Conservation (phyloP, 2,113 vertebrate species). For the Grammomys surdaster region DNA sequence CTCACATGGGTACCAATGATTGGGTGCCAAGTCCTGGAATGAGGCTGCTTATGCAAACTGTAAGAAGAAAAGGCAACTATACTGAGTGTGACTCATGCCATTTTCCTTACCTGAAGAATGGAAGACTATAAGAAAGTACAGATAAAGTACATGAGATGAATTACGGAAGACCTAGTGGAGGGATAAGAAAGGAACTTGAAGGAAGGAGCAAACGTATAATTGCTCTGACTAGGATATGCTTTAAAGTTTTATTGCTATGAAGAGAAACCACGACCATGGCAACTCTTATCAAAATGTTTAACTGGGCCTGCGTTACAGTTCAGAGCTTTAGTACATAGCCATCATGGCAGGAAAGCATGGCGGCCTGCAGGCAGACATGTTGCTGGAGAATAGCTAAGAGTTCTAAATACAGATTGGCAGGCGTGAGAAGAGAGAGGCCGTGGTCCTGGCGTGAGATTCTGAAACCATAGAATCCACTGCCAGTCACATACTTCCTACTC, state of each 20-base stretch:
- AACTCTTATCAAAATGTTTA: neutral
- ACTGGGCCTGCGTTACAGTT: neutral
- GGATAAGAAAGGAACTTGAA: fast-evolving
- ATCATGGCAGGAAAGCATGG: neutral
- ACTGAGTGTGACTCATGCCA: neutral
- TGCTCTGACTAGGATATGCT: too few relatives aligned
- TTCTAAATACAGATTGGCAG: neutral
- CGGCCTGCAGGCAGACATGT: neutral
- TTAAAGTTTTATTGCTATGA: neutral
- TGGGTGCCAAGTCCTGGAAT: constrained; percentile 5
- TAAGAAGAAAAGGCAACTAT: neutral
- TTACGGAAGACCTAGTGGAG: neutral
- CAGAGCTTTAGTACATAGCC: neutral
- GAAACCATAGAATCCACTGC: neutral
- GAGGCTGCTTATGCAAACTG: neutral
- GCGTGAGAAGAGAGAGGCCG: neutral
- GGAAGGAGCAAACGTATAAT: neutral
- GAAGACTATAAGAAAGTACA: neutral
- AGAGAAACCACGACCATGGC: neutral
- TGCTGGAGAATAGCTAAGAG: neutral
- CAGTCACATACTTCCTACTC: neutral
- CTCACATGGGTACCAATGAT: constrained; percentile 34
- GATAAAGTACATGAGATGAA: neutral
- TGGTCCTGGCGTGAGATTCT: neutral
- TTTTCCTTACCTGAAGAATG: neutral